These are phyloP conservation scores for Diogma glabrata DNA, from an alignment of 2,888 invertebrate species.

Conservation along the genomic window DNA sequence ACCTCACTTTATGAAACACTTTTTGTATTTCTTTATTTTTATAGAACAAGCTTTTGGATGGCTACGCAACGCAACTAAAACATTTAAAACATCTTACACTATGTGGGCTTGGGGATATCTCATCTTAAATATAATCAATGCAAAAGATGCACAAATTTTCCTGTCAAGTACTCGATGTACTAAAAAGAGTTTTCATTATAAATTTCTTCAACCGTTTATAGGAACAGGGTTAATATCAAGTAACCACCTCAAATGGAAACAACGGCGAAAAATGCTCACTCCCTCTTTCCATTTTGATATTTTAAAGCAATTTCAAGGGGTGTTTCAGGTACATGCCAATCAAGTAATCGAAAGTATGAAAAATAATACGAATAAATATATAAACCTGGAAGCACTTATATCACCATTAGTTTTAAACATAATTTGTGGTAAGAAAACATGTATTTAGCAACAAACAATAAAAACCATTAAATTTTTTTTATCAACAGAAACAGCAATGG, in stretches of 20 bases:
- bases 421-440: too few species aligned
- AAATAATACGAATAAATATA: slow-evolving; percentile 15
- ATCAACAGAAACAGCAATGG: slow-evolving; percentile 26
- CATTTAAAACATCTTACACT: neutral
- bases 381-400: slow-evolving; percentile 42
- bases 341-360: slow-evolving; percentile 28
- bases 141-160: slow-evolving; percentile 42
- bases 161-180: slow-evolving; percentile 40
- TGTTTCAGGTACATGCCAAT: slow-evolving; percentile 26
- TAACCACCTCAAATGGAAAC: slow-evolving; percentile 41
- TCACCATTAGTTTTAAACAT: slow-evolving; percentile 50
- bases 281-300: slow-evolving; percentile 55
- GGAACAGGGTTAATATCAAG: slow-evolving; percentile 37
- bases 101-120: neutral
- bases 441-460: too few species aligned
- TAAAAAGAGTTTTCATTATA: slow-evolving; percentile 40
- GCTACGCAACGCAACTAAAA: neutral
- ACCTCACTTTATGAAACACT: too few species aligned
- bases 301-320: slow-evolving; percentile 25
- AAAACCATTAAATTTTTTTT: too few species aligned
- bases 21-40: too few species aligned
- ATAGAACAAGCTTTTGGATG: neutral
- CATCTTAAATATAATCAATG: slow-evolving; percentile 30
- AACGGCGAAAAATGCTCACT: slow-evolving; percentile 46
- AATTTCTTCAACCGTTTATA: slow-evolving; percentile 39